Evolutionary conservation across 2,888 invertebrate genomes (phyloP).

Genomic region (Hyles lineata): DNA sequence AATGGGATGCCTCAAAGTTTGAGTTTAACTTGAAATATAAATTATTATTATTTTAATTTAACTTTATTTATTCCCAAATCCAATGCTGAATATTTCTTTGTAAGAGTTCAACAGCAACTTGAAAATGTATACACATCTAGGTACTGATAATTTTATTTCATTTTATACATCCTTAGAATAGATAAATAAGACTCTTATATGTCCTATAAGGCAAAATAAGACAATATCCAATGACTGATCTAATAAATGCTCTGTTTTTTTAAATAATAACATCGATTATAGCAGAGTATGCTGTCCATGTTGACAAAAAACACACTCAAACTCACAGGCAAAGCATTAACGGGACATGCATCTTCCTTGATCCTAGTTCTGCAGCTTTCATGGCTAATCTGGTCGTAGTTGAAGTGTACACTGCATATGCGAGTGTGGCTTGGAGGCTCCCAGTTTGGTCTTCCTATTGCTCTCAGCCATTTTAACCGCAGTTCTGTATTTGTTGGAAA

Average conservation of each 20-base stretch:
- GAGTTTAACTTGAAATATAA: conserved; percentile 44
- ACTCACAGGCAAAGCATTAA: conserved; percentile 49
- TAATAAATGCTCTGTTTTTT: too few relatives aligned
- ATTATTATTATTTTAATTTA: too few relatives aligned
- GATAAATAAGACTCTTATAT: too few relatives aligned
- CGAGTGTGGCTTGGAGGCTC: conserved; percentile 46
- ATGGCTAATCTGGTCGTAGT: conserved; percentile 46
- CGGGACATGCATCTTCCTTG: conserved; percentile 49
- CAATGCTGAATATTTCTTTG: too few relatives aligned
- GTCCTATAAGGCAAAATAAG: not conserved
- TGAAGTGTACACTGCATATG: conserved; percentile 52
- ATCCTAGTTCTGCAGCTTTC: conserved; percentile 46
- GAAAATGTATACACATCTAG: too few relatives aligned
- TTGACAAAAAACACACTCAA: not conserved
- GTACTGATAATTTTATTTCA: not conserved
- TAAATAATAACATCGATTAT: too few relatives aligned
- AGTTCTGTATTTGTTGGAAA: conserved; percentile 48
- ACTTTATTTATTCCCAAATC: too few relatives aligned
- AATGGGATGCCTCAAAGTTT: conserved; percentile 48
- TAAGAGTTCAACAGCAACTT: too few relatives aligned
- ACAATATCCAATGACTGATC: too few relatives aligned
- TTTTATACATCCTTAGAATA: too few relatives aligned
- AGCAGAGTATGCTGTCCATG: too few relatives aligned
- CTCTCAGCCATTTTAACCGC: conserved; percentile 51
- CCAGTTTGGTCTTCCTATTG: conserved; percentile 55